Evolutionary conservation across 2,888 invertebrate genomes (phyloP).

Genomic region (Dysmachus trigonus): DNA sequence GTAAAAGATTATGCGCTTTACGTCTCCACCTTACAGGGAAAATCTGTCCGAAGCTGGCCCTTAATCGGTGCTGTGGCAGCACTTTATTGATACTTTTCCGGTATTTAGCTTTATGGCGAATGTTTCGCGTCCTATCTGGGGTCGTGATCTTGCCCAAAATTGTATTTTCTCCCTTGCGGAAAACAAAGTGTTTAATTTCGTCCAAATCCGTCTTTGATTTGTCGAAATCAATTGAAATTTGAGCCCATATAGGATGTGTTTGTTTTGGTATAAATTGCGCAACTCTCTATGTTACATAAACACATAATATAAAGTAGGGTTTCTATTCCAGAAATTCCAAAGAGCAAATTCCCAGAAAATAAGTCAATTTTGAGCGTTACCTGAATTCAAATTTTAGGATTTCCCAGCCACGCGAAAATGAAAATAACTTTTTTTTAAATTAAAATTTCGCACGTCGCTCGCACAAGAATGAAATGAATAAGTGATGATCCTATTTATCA

Average conservation of each 20-base stretch:
- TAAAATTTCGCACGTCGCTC: too few species aligned
- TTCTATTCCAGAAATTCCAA: too few species aligned
- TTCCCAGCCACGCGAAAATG: too few species aligned
- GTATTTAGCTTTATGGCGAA: neutral
- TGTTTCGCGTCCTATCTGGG: neutral
- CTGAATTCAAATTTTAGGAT: too few species aligned
- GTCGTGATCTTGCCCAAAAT: neutral
- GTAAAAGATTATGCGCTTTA: neutral
- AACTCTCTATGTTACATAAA: neutral
- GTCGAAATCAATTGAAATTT: neutral
- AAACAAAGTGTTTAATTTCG: neutral
- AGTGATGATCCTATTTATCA: too few species aligned
- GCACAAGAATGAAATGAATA: too few species aligned
- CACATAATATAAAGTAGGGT: too few species aligned
- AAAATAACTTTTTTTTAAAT: too few species aligned
- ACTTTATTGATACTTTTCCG: neutral
- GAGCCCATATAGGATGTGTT: neutral
- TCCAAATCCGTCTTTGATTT: neutral
- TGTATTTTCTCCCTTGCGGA: neutral
- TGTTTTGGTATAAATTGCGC: neutral
- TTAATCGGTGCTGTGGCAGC: neutral
- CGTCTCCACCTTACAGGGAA: neutral
- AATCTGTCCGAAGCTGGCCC: neutral
- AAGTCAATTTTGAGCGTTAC: too few species aligned
- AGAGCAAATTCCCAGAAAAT: too few species aligned